Evolutionary conservation across 2,888 invertebrate genomes (phyloP), one percentile per base, ranked within the genome.

Genomic region (Macaria liturata): DNA sequence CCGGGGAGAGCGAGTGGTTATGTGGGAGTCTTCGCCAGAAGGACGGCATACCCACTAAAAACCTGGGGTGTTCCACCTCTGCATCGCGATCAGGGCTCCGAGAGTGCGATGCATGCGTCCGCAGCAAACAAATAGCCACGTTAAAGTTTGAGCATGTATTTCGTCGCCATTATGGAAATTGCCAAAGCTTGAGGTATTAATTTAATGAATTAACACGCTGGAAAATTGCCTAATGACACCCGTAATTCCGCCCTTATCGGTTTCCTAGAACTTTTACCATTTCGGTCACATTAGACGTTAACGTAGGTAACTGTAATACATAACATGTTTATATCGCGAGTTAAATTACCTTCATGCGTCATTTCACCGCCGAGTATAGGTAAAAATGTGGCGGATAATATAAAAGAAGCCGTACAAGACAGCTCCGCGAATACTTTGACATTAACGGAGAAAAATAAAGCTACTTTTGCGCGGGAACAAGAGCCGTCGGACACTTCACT

Each of bases 131-230:
- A 46, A 46, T 34, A 40, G 49, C 30, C 40, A 8, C 9, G 39
- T 20, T 32, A 54, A 54, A 54, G 42, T 44, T 54, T 49, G 34
- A 42, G 30, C 54, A 50, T 64, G 58, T 51, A 56, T 56, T 62
- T 54, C 39, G 57, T 56, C 52, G 51, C 56, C 57, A 48, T 58
- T 58, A 62, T 40, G 60, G 59, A 61, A 65, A 60, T 62, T 56
- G 59, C 59, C 54, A 52, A 43, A 48, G 55, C 49, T 62, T 49
- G 53, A 32, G 30, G 49, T 53, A 54, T 62, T 52, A 56, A 60
- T 65, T 60, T 58, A 54, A 65, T 54, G 44, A 60, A 61, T 62
- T 44, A 58, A 53, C 53, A 51, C 44, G 48, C 44, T 59, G 56
- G 32, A 48, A 59, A 59, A 57, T 49, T 9, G 54, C 39, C 50